A percentile compares a stretch with the other conserved stretches of the same genome.
These are phyloP conservation scores for Coregonus ussuriensis DNA, from an alignment of 2,797 vertebrate genomes.

Conservation along the genomic window DNA sequence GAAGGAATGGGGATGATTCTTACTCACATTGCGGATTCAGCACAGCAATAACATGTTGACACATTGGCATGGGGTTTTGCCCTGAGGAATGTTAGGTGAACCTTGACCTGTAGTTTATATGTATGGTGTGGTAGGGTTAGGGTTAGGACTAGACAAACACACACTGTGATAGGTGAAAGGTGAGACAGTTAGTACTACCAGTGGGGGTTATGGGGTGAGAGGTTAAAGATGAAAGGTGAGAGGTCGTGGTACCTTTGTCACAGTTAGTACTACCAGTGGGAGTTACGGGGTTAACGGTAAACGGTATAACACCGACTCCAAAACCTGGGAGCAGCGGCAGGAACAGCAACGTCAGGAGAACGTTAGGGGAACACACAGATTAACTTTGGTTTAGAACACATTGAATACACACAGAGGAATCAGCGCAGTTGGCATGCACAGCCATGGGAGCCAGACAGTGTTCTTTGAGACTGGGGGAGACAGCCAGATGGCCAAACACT, in stretches of 20 bases:
- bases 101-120: background rate
- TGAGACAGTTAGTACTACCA: constrained; percentile 94
- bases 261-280: constrained; percentile 98
- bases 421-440: constrained; percentile 62
- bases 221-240: constrained; percentile 49
- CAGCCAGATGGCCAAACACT: constrained; percentile 56
- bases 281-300: constrained; percentile 93
- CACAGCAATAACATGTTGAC: constrained; percentile 1
- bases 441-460: constrained; percentile 31
- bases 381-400: constrained; percentile 63
- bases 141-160: background rate
- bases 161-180: constrained; percentile 28
- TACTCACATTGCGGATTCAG: background rate
- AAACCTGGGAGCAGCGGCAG: constrained; percentile 81
- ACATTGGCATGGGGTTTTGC: background rate
- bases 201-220: constrained; percentile 86
- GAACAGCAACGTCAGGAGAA: constrained; percentile 41
- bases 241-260: constrained; percentile 90
- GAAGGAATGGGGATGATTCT: background rate
- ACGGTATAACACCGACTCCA: constrained; percentile 94
- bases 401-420: constrained; percentile 43
- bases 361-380: constrained; percentile 46
- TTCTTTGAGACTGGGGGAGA: background rate
- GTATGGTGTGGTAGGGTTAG: background rate
- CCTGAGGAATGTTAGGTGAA: background rate